A percentile compares a stretch with the other conserved stretches of the same genome.
Conservation (phyloP, 2,113 vertebrate species). For the Oryzias woworae region DNA sequence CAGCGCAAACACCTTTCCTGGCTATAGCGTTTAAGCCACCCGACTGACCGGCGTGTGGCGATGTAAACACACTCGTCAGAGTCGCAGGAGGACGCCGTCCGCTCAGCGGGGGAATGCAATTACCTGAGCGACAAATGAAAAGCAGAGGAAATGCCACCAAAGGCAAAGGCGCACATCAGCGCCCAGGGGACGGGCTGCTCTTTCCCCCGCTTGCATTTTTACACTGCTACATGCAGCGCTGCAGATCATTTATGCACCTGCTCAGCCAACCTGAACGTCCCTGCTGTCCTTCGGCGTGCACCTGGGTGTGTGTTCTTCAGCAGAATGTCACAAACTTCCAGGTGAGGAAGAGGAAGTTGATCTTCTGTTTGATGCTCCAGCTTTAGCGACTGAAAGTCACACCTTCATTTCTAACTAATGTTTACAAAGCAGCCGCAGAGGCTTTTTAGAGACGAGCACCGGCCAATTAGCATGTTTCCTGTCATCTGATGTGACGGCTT, state of each 20-base stretch:
- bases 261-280: slow-evolving; percentile 43
- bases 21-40: slow-evolving; percentile 25
- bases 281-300: slow-evolving; percentile 1
- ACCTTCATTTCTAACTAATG: neutral
- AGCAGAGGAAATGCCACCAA: slow-evolving; percentile 33
- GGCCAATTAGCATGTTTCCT: slow-evolving; percentile 32
- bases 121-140: slow-evolving; percentile 49
- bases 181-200: slow-evolving; percentile 35
- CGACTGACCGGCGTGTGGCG: slow-evolving; percentile 34
- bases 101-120: slow-evolving; percentile 47
- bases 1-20: slow-evolving; percentile 27
- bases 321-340: slow-evolving; percentile 19
- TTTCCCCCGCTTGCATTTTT: slow-evolving; percentile 2
- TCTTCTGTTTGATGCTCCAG: neutral
- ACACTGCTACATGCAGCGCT: slow-evolving; percentile 25
- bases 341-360: slow-evolving; percentile 5
- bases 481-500: slow-evolving; percentile 22
- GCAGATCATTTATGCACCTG: slow-evolving; percentile 45
- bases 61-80: slow-evolving; percentile 45
- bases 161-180: slow-evolving; percentile 45
- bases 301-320: neutral
- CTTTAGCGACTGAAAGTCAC: neutral
- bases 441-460: neutral
- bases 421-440: slow-evolving; percentile 3
- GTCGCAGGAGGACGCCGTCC: slow-evolving; percentile 32